Conservation (phyloP, 92 coral and sea anemone species). For the Phymanthus crucifer region DNA sequence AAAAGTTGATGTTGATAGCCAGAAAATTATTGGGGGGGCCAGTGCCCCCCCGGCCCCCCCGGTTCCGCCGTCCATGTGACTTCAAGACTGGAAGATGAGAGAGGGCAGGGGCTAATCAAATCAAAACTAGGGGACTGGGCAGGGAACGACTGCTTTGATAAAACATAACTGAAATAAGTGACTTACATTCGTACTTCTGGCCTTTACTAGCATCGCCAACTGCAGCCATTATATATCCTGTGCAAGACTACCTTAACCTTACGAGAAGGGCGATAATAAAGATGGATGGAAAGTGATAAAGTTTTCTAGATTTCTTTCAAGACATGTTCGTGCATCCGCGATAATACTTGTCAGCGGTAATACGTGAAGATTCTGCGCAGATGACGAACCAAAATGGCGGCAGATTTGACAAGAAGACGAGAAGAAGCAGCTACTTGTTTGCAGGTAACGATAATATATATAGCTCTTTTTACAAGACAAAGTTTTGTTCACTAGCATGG, state of each 20-base stretch:
- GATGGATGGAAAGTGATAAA: no score
- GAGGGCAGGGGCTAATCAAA: no score
- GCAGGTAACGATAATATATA: constrained; percentile 12
- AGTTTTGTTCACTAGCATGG: background rate
- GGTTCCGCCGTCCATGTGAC: no score
- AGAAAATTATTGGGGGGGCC: no score
- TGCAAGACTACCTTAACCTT: background rate
- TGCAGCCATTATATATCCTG: constrained; percentile 51
- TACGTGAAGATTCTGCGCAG: constrained; percentile 34
- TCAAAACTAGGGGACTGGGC: no score
- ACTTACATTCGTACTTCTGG: constrained; percentile 87
- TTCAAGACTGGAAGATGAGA: no score
- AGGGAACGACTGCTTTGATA: no score
- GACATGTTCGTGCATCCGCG: background rate
- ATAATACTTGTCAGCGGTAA: constrained; percentile 4
- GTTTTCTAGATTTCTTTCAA: no score
- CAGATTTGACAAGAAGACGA: constrained; percentile 46
- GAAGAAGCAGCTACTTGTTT: background rate
- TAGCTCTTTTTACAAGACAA: no score
- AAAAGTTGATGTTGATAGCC: no score
- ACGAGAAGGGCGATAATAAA: background rate
- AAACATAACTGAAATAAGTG: background rate
- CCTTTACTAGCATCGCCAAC: constrained; percentile 18
- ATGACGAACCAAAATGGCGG: constrained; percentile 57
- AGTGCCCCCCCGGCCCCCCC: no score